phyloP scores from a whole-genome alignment of 2,113 vertebrate genomes.

The Tyrannus savana region DNA sequence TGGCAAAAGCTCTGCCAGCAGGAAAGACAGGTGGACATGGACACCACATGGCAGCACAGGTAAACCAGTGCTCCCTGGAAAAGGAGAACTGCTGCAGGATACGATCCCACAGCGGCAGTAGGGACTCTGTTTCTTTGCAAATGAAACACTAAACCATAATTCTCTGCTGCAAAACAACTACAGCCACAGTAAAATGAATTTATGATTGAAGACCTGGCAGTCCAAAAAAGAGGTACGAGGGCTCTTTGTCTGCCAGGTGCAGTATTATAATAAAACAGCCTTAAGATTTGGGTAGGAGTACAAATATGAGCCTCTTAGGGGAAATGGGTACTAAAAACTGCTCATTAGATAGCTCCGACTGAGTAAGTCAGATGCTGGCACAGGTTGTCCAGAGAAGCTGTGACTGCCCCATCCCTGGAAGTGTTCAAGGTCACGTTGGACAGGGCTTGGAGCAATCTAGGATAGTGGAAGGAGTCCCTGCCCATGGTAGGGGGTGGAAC shows the following conservation, averaged over 20 bases:
- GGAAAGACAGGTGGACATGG: rapidly evolving
- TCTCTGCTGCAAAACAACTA: neutral
- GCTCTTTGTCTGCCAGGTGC: neutral
- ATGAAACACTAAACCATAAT: neutral
- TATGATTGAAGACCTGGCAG: neutral
- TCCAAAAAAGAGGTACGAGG: neutral
- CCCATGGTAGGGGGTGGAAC: neutral
- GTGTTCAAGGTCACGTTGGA: neutral
- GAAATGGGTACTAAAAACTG: neutral
- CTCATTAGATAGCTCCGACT: neutral
- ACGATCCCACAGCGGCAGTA: neutral
- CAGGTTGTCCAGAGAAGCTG: neutral
- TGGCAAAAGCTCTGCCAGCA: neutral
- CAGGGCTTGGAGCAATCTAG: rapidly evolving
- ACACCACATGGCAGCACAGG: neutral
- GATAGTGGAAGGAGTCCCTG: neutral
- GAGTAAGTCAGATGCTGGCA: neutral
- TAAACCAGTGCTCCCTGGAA: neutral
- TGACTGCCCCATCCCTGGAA: neutral
- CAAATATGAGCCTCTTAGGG: neutral
- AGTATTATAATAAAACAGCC: neutral
- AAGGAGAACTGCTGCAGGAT: neutral
- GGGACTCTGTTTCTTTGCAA: neutral
- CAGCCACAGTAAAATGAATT: neutral
- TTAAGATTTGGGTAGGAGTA: neutral